Conservation (phyloP, 2,797 vertebrate genomes). For the Phrynocephalus guinanensis region DNA sequence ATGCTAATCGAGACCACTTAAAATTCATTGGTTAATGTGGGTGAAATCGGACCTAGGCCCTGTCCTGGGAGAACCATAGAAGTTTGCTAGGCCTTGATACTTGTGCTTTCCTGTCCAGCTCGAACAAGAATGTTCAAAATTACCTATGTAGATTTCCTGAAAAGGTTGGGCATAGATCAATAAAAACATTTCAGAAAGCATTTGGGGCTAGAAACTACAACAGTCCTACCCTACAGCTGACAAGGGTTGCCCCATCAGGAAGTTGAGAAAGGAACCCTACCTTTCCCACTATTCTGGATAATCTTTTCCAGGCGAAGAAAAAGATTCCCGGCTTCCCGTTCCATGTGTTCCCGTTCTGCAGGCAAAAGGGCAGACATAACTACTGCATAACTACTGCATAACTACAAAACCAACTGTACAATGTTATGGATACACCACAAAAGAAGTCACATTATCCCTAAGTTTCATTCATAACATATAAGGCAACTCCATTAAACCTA, state of each 20-base stretch:
- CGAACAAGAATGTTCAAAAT: neutral
- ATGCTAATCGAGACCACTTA: neutral
- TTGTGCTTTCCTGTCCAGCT: neutral
- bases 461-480: no score
- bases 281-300: neutral
- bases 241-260: neutral
- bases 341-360: constrained; percentile 38
- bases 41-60: neutral
- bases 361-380: neutral
- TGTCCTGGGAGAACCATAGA: neutral
- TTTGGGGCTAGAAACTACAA: neutral
- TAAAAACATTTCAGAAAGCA: neutral
- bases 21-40: neutral
- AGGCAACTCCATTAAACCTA: no score
- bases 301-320: constrained; percentile 20
- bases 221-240: neutral
- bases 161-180: neutral
- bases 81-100: neutral
- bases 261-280: constrained; percentile 3
- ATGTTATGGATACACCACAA: no score
- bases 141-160: neutral
- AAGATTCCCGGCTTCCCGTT: constrained; percentile 34
- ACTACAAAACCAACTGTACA: no score
- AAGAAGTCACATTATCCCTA: no score
- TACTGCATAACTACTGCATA: no score